These are phyloP conservation scores for Sceloporus undulatus DNA, from an alignment of 2,113 vertebrate genomes.

Conservation along the genomic window DNA sequence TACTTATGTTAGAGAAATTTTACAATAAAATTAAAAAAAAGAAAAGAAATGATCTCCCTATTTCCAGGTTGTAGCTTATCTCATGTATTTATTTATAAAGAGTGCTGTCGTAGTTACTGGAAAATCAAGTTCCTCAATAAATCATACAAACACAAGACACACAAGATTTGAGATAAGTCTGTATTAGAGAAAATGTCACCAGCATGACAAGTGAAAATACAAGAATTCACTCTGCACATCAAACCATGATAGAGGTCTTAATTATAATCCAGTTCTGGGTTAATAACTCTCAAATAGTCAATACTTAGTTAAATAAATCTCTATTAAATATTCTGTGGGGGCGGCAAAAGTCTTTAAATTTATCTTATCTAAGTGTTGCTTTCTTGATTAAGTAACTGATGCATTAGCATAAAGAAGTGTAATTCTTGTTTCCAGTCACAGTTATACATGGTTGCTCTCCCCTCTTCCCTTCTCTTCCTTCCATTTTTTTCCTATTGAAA, in stretches of 20 bases:
- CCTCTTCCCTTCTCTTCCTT: neutral
- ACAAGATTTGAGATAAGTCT: neutral
- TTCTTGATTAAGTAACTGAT: constrained; percentile 41
- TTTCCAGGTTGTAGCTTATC: neutral
- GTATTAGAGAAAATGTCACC: neutral
- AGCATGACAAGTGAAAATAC: neutral
- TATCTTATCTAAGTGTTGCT: constrained; percentile 30
- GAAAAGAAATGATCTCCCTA: neutral
- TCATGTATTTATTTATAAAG: neutral
- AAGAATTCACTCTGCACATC: neutral
- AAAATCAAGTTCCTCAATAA: neutral
- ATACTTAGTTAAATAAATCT: constrained; percentile 20
- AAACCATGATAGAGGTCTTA: neutral
- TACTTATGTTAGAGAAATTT: too few relatives aligned
- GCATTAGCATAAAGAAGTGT: neutral
- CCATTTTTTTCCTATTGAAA: neutral
- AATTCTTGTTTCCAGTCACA: neutral
- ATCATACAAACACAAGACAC: constrained; percentile 15
- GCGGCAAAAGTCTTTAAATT: constrained; percentile 29
- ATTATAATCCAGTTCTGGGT: neutral
- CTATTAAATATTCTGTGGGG: constrained; percentile 4
- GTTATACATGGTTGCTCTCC: neutral
- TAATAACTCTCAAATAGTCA: neutral
- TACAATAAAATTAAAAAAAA: too few relatives aligned
- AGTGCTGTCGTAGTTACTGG: neutral